These are phyloP conservation scores for Mola mola DNA, from an alignment of 2,113 vertebrate genomes.

Conservation along the genomic window DNA sequence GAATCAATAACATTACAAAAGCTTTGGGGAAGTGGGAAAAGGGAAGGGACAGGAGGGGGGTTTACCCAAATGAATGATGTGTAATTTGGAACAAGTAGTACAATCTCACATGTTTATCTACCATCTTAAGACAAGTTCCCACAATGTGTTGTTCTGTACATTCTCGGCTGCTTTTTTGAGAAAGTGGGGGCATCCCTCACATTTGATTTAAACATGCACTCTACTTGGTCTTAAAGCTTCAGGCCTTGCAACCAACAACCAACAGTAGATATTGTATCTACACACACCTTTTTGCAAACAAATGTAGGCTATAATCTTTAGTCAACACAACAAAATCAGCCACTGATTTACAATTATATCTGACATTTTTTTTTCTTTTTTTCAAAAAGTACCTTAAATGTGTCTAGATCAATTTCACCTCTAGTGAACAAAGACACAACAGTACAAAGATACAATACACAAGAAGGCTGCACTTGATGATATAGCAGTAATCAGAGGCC, in stretches of 20 bases:
- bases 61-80: conserved; percentile 68
- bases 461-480: conserved; percentile 64
- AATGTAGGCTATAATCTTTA: conserved; percentile 61
- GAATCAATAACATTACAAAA: conserved; percentile 85
- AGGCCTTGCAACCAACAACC: conserved; percentile 41
- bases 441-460: conserved; percentile 75
- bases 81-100: conserved; percentile 74
- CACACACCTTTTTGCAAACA: conserved; percentile 39
- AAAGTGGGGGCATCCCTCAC: conserved; percentile 57
- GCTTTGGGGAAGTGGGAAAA: conserved; percentile 62
- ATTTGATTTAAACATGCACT: conserved; percentile 57
- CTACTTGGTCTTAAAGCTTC: conserved; percentile 69
- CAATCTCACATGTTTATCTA: conserved; percentile 74
- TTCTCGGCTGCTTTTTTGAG: conserved; percentile 61
- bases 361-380: conserved; percentile 45
- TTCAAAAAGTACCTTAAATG: conserved; percentile 66
- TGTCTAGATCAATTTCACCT: conserved; percentile 67
- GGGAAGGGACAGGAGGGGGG: conserved; percentile 24
- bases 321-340: conserved; percentile 68
- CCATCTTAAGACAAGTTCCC: conserved; percentile 67
- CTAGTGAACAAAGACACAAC: too few relatives aligned
- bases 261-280: conserved; percentile 52
- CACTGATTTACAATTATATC: conserved; percentile 71
- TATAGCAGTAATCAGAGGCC: conserved; percentile 65
- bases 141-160: conserved; percentile 67